Conservation (phyloP, 2,888 invertebrate genomes). For the Drosophila flavopinicola region DNA sequence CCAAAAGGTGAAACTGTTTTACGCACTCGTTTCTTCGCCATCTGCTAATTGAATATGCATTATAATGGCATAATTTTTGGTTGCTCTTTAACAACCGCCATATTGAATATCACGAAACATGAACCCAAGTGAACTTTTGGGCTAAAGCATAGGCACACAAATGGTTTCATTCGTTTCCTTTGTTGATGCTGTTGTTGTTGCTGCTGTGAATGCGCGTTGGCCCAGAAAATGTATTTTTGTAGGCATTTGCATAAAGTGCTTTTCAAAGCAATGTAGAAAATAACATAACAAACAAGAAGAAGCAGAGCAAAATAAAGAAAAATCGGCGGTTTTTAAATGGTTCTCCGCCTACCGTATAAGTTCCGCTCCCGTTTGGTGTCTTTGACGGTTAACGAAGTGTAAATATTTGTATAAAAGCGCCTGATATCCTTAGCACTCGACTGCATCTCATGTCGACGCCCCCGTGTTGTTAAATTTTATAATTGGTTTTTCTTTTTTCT, state of each 20-base stretch:
- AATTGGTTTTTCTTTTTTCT: conserved; percentile 47
- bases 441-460: conserved; percentile 45
- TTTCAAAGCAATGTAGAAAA: conserved; percentile 32
- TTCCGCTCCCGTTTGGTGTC: conserved; percentile 42
- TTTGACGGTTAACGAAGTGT: conserved; percentile 75
- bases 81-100: conserved; percentile 6
- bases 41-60: conserved; percentile 66
- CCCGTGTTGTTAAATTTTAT: conserved; percentile 55
- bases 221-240: conserved; percentile 66
- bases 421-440: conserved; percentile 60
- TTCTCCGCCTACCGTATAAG: conserved; percentile 20
- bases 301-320: conserved; percentile 11
- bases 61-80: conserved; percentile 46
- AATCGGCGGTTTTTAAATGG: conserved; percentile 52
- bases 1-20: conserved; percentile 30
- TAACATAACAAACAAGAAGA: conserved; percentile 26
- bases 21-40: conserved; percentile 38
- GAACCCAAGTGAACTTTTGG: conserved; percentile 16
- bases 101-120: conserved; percentile 19
- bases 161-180: conserved; percentile 27
- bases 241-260: conserved; percentile 69
- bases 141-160: conserved; percentile 5
- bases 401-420: conserved; percentile 65
- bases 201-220: conserved; percentile 48
- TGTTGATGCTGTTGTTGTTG: conserved; percentile 37